Evolutionary conservation across 2,888 invertebrate genomes (phyloP), one percentile per base, ranked within the genome.

Genomic region (Ectemnius lituratus): DNA sequence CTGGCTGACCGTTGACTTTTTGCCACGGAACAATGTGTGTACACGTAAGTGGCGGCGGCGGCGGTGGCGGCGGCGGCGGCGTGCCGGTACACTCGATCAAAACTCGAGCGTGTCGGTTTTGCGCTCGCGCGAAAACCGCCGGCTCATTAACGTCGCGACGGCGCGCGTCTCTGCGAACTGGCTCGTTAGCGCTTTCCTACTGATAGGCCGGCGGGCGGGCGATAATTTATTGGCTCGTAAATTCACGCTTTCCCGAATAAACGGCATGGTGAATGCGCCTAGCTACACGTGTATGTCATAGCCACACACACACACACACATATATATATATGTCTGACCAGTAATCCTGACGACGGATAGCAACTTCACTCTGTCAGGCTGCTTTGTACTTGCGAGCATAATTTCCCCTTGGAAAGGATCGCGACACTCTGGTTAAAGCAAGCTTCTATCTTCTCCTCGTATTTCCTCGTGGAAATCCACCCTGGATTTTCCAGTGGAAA

Each of bases 221-320:
- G 80, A 84, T 88, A 87, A 88, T 87, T 88, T 87, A 88, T 88
- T 83, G 86, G 85, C 85, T 85, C 85, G 84, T 88, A 88, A 88
- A 88, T 88, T 88, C 82, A 79, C 84, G 84, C 86, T 86, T 88
- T 87, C 83, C 86, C 86, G 86, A 88, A 88, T 86, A 85, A 82
- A 85, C 68, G 58, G 67, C 57, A 73, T 58, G 37, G 37, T 11
- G 37, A 37, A 11, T 37, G 37, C 8, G 37, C 37, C 37, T 5
- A 65, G 66, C 6, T 23, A 57, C 64, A 56, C 63, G 62, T 68
- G 66, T 73, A 47, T 61, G 62, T 52, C 45, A 46, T 14, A 14
- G 62, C 66, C 37, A 5, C 58, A 28, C 52, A 73, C 75, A 23
- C 23, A 23, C 37, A 5, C 58, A 28, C 52, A 73, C 73, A 23